Evolutionary conservation across 2,888 invertebrate genomes (phyloP).

Genomic region (Andrena minutula): DNA sequence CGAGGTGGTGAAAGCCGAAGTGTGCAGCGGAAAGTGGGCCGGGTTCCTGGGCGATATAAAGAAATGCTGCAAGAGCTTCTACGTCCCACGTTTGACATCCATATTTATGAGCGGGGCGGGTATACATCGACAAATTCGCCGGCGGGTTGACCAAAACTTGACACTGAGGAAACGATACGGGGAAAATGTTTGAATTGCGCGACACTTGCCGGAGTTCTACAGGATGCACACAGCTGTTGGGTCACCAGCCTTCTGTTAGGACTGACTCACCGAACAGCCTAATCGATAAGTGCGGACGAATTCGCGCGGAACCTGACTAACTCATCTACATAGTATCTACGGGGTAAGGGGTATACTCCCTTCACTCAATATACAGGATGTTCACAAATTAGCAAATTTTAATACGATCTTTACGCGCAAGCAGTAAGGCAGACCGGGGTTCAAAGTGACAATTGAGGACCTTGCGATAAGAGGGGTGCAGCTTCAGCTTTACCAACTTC

Average conservation of each 20-base stretch:
- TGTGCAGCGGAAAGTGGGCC: conserved; percentile 81
- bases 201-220: not conserved
- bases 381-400: no score
- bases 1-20: conserved; percentile 81
- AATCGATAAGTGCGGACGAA: not conserved
- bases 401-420: no score
- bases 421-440: no score
- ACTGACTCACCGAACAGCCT: not conserved
- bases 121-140: conserved; percentile 7
- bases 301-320: no score
- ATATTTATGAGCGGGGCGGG: conserved; percentile 63
- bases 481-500: no score
- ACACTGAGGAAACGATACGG: not conserved
- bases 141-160: conserved; percentile 18
- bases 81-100: conserved; percentile 75
- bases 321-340: no score
- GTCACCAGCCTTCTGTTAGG: not conserved
- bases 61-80: conserved; percentile 69
- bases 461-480: no score
- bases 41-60: conserved; percentile 71
- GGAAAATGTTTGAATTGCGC: not conserved
- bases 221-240: not conserved
- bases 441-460: no score
- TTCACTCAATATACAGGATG: no score
- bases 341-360: no score